Evolutionary conservation across 2,888 invertebrate genomes (phyloP).

Genomic region (Carabus problematicus): DNA sequence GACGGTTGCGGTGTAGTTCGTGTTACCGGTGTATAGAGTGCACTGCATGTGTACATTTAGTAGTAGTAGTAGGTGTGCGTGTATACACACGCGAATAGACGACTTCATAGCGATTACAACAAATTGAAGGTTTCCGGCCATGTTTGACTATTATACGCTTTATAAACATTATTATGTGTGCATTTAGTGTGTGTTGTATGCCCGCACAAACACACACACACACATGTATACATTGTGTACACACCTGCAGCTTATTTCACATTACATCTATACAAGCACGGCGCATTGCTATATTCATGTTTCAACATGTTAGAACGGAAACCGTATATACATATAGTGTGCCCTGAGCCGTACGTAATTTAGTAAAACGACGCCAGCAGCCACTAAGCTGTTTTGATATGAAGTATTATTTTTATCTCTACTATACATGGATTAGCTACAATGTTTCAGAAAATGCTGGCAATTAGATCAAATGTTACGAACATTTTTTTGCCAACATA

Average conservation of each 20-base stretch:
- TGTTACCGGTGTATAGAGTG: constrained; percentile 7
- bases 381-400: neutral
- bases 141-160: constrained; percentile 37
- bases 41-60: neutral
- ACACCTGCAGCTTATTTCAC: too few species aligned
- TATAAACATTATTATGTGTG: constrained; percentile 36
- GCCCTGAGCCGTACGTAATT: neutral
- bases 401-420: neutral
- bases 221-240: too few species aligned
- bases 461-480: too few species aligned
- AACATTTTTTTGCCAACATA: too few species aligned
- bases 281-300: neutral
- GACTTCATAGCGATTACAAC: constrained; percentile 32
- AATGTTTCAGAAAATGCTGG: neutral
- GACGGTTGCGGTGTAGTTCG: constrained; percentile 15
- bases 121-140: constrained; percentile 41
- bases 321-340: too few species aligned
- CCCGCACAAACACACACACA: too few species aligned
- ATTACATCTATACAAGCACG: neutral
- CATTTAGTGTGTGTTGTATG: constrained; percentile 28
- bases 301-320: too few species aligned
- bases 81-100: neutral
- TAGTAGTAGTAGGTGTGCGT: constrained; percentile 9
- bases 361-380: too few species aligned
- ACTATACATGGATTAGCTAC: neutral